A percentile compares a stretch with the other conserved stretches of the same genome.
phyloP scores from a whole-genome alignment of 2,888 invertebrate species.

The Lasioglossum villosulum region DNA sequence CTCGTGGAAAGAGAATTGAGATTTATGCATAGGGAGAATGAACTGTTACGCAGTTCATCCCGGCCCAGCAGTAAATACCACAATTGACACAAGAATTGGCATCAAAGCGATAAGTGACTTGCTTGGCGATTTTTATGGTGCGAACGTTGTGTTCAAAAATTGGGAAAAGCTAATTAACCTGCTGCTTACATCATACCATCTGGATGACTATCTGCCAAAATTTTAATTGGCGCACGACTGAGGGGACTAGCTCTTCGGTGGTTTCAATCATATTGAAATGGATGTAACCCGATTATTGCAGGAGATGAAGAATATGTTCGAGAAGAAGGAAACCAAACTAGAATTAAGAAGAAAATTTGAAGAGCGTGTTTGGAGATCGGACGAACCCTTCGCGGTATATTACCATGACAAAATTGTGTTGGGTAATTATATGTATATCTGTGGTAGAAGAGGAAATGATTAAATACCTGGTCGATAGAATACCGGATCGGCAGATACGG shows the following conservation, averaged over 20 bases:
- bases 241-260: slow-evolving; percentile 58
- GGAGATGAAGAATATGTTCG: slow-evolving; percentile 57
- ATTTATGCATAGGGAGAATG: not conserved
- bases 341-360: slow-evolving; percentile 56
- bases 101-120: not conserved
- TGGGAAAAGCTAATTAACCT: not conserved
- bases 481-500: not conserved
- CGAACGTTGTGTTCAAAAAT: not conserved
- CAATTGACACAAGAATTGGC: not conserved
- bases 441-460: slow-evolving; percentile 10
- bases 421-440: not conserved
- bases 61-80: not conserved
- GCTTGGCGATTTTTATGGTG: not conserved
- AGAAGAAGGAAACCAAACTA: slow-evolving; percentile 51
- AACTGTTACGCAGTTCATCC: not conserved
- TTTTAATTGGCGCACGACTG: slow-evolving; percentile 19
- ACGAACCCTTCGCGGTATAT: slow-evolving; percentile 32
- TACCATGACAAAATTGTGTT: not conserved
- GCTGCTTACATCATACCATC: not conserved
- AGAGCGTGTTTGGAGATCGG: slow-evolving; percentile 47
- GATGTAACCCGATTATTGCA: slow-evolving; percentile 33
- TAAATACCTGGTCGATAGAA: slow-evolving; percentile 4
- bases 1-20: not conserved
- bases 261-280: slow-evolving; percentile 61
- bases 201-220: not conserved